phyloP scores from a whole-genome alignment of 2,888 invertebrate genomes.

The Galerucella nymphaeae region DNA sequence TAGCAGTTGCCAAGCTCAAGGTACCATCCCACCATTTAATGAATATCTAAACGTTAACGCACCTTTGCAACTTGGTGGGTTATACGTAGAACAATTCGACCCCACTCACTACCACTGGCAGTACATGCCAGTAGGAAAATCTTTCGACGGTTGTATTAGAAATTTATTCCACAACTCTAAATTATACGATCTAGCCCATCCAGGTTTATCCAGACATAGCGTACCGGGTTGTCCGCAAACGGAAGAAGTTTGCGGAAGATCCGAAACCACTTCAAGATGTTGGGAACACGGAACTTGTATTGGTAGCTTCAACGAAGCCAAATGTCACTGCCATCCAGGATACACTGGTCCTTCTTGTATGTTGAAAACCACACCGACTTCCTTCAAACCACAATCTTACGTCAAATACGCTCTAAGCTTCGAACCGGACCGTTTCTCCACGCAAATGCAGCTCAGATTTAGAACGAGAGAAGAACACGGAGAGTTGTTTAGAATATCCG shows the following conservation, averaged over 20 bases:
- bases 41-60: constrained; percentile 96
- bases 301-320: constrained; percentile 87
- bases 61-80: constrained; percentile 93
- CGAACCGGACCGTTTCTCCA: constrained; percentile 91
- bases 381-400: constrained; percentile 93
- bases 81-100: constrained; percentile 88
- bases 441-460: constrained; percentile 93
- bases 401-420: constrained; percentile 97
- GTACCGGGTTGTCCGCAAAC: constrained; percentile 93
- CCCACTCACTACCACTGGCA: constrained; percentile 91
- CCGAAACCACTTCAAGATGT: constrained; percentile 86
- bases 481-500: constrained; percentile 92
- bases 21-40: constrained; percentile 92
- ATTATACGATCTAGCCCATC: constrained; percentile 94
- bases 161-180: constrained; percentile 96
- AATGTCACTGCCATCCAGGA: constrained; percentile 95
- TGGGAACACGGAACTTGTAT: constrained; percentile 96
- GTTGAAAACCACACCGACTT: constrained; percentile 87
- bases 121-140: constrained; percentile 88
- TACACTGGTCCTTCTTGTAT: constrained; percentile 93
- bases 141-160: constrained; percentile 95
- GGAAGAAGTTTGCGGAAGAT: constrained; percentile 90
- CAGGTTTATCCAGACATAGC: constrained; percentile 87
- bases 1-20: constrained; percentile 88
- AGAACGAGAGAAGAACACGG: constrained; percentile 93